Conservation (phyloP, 92 coral and sea anemone genomes). For the Phenganax marumi region DNA sequence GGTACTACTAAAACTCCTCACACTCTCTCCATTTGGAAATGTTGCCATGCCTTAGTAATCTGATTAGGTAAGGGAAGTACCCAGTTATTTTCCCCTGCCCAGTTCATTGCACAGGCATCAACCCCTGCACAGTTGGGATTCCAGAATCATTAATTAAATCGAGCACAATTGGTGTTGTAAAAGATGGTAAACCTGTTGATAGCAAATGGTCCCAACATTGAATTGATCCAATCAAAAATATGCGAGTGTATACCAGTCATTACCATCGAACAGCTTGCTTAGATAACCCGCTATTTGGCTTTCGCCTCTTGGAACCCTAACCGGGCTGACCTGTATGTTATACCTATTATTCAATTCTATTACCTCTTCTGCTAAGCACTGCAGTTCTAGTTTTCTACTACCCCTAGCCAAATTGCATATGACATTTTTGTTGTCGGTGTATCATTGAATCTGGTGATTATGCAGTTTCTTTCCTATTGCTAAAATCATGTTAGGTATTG, state of each 20-base stretch:
- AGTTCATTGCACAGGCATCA: conserved; percentile 37
- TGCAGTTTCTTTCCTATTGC: conserved; percentile 35
- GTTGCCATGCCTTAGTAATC: conserved; percentile 48
- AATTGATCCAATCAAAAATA: conserved; percentile 43
- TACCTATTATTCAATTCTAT: background rate
- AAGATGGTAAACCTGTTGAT: conserved; percentile 48
- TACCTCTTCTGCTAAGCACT: conserved; percentile 16
- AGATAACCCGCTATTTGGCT: conserved; percentile 57
- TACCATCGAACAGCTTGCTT: conserved; percentile 51
- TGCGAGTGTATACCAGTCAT: conserved; percentile 51
- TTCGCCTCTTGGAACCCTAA: conserved; percentile 55
- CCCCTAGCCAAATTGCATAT: conserved; percentile 42
- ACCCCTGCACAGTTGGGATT: conserved; percentile 51
- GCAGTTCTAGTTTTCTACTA: conserved; percentile 27
- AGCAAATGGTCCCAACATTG: conserved; percentile 47
- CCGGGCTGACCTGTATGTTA: conserved; percentile 30
- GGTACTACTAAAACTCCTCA: conserved; percentile 37
- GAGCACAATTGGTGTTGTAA: conserved; percentile 48
- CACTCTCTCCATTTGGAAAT: conserved; percentile 50
- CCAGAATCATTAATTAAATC: conserved; percentile 56
- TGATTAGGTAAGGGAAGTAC: conserved; percentile 50
- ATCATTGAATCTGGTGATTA: conserved; percentile 43
- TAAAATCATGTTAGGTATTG: conserved; percentile 26
- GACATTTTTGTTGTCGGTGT: conserved; percentile 44
- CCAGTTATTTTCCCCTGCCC: conserved; percentile 57